These are phyloP conservation scores for Vimba vimba DNA, from an alignment of 2,113 vertebrate genomes.

Conservation along the genomic window DNA sequence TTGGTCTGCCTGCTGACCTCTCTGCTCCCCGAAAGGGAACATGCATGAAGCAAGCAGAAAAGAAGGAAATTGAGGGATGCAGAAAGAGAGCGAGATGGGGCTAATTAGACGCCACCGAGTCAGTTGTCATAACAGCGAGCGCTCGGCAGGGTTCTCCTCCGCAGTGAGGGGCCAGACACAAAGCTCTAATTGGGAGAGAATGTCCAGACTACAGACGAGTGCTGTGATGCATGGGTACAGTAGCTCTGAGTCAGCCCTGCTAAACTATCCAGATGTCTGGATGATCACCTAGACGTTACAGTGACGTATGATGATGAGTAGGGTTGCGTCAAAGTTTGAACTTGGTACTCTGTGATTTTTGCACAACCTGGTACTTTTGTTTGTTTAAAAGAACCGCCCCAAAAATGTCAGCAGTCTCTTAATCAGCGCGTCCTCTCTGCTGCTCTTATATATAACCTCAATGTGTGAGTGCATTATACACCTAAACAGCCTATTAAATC, in stretches of 20 bases:
- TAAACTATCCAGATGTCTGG: slow-evolving; percentile 23
- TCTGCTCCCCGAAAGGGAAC: slow-evolving; percentile 5
- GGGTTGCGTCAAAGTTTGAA: not conserved
- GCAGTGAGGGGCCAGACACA: slow-evolving; percentile 35
- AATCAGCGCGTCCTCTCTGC: slow-evolving; percentile 34
- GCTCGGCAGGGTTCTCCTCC: slow-evolving; percentile 28
- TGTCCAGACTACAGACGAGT: slow-evolving; percentile 20
- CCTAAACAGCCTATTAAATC: slow-evolving; percentile 67
- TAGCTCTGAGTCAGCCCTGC: slow-evolving; percentile 17
- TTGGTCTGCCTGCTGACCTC: slow-evolving; percentile 34
- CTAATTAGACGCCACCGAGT: slow-evolving; percentile 39
- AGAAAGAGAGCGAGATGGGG: slow-evolving; percentile 26
- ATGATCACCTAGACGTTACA: not conserved
- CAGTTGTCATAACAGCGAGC: slow-evolving; percentile 37
- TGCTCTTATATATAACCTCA: slow-evolving; percentile 65
- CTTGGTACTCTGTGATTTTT: not conserved
- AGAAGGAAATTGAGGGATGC: not conserved
- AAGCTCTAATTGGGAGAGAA: slow-evolving; percentile 36
- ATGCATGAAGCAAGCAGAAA: not conserved
- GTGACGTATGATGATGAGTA: not conserved
- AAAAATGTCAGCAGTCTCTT: slow-evolving; percentile 33
- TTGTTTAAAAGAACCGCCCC: not conserved
- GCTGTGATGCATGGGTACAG: slow-evolving; percentile 16
- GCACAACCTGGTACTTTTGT: not conserved
- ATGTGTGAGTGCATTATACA: slow-evolving; percentile 66